Percentiles rank a stretch among this genome's conserved stretches.
These are phyloP conservation scores for Andrena fulva DNA, from an alignment of 2,888 invertebrate species.

Conservation along the genomic window DNA sequence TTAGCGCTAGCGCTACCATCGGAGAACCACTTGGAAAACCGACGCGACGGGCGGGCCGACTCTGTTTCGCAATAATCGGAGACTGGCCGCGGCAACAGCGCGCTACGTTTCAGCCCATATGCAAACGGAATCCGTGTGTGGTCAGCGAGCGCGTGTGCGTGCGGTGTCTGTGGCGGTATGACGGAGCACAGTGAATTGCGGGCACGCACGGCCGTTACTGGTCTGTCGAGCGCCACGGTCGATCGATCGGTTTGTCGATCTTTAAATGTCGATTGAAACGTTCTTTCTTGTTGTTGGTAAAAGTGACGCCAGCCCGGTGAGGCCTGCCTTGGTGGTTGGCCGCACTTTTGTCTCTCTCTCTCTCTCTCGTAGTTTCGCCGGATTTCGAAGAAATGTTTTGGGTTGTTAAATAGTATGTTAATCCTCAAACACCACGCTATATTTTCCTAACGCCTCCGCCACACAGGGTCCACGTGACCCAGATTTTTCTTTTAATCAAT, in stretches of 20 bases:
- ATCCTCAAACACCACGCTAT: too few relatives aligned
- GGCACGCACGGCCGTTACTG: constrained; percentile 54
- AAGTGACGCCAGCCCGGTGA: constrained; percentile 38
- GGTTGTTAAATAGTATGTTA: too few relatives aligned
- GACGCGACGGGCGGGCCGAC: constrained; percentile 67
- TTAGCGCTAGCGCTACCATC: constrained; percentile 70
- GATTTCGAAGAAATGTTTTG: neutral
- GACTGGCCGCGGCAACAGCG: constrained; percentile 34
- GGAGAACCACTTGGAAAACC: constrained; percentile 45
- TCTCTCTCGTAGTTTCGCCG: neutral
- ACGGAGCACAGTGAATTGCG: constrained; percentile 37
- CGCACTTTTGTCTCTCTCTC: neutral
- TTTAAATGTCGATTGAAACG: constrained; percentile 59
- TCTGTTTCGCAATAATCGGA: constrained; percentile 75
- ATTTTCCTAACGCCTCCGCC: too few relatives aligned
- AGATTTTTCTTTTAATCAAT: too few relatives aligned
- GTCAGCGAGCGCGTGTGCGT: neutral
- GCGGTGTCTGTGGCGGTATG: constrained; percentile 19
- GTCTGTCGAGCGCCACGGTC: constrained; percentile 51
- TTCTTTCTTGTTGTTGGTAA: constrained; percentile 55
- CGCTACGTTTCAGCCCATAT: constrained; percentile 22
- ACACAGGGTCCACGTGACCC: too few relatives aligned
- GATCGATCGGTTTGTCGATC: constrained; percentile 50
- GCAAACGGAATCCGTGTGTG: constrained; percentile 16
- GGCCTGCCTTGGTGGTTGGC: neutral